These are phyloP conservation scores for Agapornis roseicollis DNA, from an alignment of 2,113 vertebrate species.

Conservation along the genomic window DNA sequence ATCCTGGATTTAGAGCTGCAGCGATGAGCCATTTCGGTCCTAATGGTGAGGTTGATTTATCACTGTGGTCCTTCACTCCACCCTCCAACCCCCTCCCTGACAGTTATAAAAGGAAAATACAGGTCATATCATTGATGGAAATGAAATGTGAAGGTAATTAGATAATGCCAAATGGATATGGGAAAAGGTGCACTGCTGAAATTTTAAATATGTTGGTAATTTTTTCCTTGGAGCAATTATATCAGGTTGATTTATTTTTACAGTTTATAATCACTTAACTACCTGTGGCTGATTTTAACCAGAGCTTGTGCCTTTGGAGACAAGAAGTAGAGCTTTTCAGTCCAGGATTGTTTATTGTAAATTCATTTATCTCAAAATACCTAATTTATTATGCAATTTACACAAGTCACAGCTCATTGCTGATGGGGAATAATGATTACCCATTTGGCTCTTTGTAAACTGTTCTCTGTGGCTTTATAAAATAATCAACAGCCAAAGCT, in stretches of 20 bases:
- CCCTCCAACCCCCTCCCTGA: constrained; percentile 76
- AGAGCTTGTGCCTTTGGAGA: constrained; percentile 75
- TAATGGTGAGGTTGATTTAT: constrained; percentile 90
- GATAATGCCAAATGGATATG: constrained; percentile 87
- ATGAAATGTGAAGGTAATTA: constrained; percentile 94
- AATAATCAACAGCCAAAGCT: constrained; percentile 53
- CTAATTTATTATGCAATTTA: constrained; percentile 65
- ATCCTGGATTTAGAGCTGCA: constrained; percentile 84
- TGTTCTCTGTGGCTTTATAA: constrained; percentile 58
- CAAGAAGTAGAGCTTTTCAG: constrained; percentile 71
- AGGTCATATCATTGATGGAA: constrained; percentile 90
- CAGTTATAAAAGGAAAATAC: constrained; percentile 82
- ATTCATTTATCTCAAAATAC: constrained; percentile 66
- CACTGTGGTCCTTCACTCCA: constrained; percentile 73
- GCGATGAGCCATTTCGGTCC: constrained; percentile 82
- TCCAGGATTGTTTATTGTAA: constrained; percentile 62
- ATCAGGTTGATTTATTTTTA: constrained; percentile 83
- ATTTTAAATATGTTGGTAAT: constrained; percentile 83
- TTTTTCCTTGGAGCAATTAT: constrained; percentile 81
- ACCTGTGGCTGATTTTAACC: constrained; percentile 80
- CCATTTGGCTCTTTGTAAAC: constrained; percentile 61
- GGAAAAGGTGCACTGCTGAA: constrained; percentile 75
- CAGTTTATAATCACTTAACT: constrained; percentile 82
- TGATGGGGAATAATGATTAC: constrained; percentile 67
- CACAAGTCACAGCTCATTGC: constrained; percentile 56